Conservation (phyloP, 2,113 vertebrate species). For the Osmerus eperlanus region DNA sequence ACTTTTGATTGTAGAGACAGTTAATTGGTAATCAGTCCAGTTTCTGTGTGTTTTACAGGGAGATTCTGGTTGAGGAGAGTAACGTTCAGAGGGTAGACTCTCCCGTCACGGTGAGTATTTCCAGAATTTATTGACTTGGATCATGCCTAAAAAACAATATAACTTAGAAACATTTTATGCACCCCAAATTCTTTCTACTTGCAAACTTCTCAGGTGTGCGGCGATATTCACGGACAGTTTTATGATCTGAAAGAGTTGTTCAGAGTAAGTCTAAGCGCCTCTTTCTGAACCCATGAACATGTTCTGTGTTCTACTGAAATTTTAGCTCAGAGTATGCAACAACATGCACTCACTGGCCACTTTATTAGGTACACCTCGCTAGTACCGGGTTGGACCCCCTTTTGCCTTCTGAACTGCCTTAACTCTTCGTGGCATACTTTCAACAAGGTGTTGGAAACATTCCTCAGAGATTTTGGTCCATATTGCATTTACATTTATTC, state of each 20-base stretch:
- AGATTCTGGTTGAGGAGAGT: constrained; percentile 93
- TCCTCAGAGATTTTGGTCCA: too few species aligned
- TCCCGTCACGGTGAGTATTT: constrained; percentile 84
- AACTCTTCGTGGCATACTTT: neutral
- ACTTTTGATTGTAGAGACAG: neutral
- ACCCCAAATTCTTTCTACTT: neutral
- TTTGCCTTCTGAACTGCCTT: neutral
- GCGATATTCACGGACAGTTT: constrained; percentile 93
- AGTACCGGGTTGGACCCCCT: too few species aligned
- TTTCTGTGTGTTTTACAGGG: constrained; percentile 65
- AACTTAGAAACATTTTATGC: neutral
- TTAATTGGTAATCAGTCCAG: neutral
- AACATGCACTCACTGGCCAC: too few species aligned
- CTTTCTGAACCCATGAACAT: too few species aligned
- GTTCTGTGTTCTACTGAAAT: too few species aligned
- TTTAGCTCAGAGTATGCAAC: too few species aligned
- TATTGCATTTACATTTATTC: too few species aligned
- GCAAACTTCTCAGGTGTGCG: constrained; percentile 78
- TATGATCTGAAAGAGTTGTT: constrained; percentile 94
- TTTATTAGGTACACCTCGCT: too few species aligned
- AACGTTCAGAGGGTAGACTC: constrained; percentile 94
- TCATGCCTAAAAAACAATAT: too few species aligned
- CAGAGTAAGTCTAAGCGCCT: constrained; percentile 75
- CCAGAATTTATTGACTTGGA: neutral
- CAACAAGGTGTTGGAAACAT: neutral